Base-by-base conservation (phyloP, 2,888 invertebrate genomes). In the Ernsta delagoae region DNA sequence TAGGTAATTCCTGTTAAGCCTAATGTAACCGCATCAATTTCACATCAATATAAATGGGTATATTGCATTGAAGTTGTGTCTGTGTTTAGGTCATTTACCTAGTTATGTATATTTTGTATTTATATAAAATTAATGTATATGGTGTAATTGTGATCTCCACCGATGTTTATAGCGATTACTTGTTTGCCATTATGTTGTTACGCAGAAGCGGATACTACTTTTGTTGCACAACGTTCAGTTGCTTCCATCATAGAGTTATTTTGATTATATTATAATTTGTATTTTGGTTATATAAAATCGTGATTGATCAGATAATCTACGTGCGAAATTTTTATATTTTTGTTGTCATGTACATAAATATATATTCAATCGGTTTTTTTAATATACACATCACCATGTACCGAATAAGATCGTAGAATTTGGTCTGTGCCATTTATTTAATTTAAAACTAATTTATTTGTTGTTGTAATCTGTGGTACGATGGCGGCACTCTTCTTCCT, bases 131-230 rank as follows among this genome's bases (percentile, higher is more conserved):
- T 80, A 86, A 90, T 85, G 83, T 85, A 86, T 89, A 86, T 89
- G 86, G 89, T 92, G 89, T 92, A 90, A 88, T 89, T 92, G 89
- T 93, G 93, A 93, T 93, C 93, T 93, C 93, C 93, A 93, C 93
- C 93, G 93, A 93, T 39, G 39, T 24, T 92, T 92, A 89, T 86
- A 93, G 88, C 90, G 88, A 89, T 90, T 87, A 89, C 83, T 86
- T 86, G 83, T 88, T 89, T 93, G 93, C 93, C 93, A 93, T 93
- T 92, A 81, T 80, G 90, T 90, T 89, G 91, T 89, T 84, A 83
- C 77, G 80, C 85, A 85, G 83, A 87, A 86, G 88, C 83, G 82
- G 45, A 9, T 16, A 56, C 81, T 74, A 73, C 84, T 84, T 85
- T 85, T 86, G 86, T 85, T 81, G 81, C 82, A 80, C 86, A 80